Evolutionary conservation across 2,113 vertebrate genomes (phyloP).

Genomic region (Azemiops feae): DNA sequence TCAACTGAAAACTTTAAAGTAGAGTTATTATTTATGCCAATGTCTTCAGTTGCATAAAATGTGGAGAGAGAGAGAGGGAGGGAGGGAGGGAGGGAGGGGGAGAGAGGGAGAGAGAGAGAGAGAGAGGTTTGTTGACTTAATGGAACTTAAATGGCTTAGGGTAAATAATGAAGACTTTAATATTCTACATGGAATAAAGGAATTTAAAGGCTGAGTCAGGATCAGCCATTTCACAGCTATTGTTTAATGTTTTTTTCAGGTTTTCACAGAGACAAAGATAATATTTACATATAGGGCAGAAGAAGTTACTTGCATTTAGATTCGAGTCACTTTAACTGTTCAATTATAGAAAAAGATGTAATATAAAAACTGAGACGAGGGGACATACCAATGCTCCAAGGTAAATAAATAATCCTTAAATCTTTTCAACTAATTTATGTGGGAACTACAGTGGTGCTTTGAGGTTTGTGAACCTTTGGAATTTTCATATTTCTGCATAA

Average conservation of each 20-base stretch:
- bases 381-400: not conserved
- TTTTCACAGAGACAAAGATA: not conserved
- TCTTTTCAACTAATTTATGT: not conserved
- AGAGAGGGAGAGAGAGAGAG: too few species aligned
- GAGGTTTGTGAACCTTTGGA: not conserved
- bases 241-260: not conserved
- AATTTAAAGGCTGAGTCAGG: not conserved
- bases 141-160: not conserved
- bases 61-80: too few species aligned
- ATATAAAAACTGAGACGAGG: not conserved
- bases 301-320: not conserved
- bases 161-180: not conserved
- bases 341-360: not conserved
- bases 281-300: not conserved
- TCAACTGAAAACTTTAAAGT: not conserved
- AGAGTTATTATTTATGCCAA: not conserved
- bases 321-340: not conserved
- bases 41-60: not conserved
- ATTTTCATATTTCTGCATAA: not conserved
- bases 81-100: too few species aligned
- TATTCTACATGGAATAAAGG: not conserved
- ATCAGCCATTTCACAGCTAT: not conserved
- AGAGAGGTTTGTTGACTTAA: not conserved
- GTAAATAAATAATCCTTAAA: not conserved
- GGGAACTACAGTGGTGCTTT: not conserved